Conservation (phyloP, 1,140 invertebrate species). For the Calliphora vicina region DNA sequence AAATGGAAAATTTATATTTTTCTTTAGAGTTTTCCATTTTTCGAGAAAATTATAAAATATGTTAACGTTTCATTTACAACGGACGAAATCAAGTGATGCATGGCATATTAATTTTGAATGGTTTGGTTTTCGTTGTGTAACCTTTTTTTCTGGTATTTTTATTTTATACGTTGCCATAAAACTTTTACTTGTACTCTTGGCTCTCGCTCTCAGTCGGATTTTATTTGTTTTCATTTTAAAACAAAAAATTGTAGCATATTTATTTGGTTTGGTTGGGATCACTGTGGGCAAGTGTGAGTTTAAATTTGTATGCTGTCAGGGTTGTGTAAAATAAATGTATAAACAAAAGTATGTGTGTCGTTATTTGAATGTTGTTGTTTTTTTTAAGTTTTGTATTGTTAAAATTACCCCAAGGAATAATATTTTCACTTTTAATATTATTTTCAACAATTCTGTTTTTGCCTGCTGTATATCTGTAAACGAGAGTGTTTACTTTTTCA, state of each 20-base stretch:
- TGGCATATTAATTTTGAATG: constrained; percentile 16
- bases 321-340: neutral
- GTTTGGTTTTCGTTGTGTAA: neutral
- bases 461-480: neutral
- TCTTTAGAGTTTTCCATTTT: neutral
- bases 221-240: neutral
- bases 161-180: neutral
- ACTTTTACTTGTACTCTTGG: neutral
- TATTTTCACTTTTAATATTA: constrained; percentile 17
- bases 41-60: neutral
- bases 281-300: neutral
- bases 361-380: neutral
- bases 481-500: neutral
- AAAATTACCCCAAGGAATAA: constrained; percentile 13
- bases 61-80: constrained; percentile 6
- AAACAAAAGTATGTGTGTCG: neutral
- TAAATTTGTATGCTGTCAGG: neutral
- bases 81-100: constrained; percentile 1
- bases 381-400: neutral
- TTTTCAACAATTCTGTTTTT: constrained; percentile 5
- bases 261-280: neutral
- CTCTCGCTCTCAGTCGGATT: neutral
- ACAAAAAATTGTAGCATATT: neutral
- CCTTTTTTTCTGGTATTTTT: neutral
- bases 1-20: neutral